Evolutionary conservation across 2,888 invertebrate genomes (phyloP).

Genomic region (Bombyx huttoni): DNA sequence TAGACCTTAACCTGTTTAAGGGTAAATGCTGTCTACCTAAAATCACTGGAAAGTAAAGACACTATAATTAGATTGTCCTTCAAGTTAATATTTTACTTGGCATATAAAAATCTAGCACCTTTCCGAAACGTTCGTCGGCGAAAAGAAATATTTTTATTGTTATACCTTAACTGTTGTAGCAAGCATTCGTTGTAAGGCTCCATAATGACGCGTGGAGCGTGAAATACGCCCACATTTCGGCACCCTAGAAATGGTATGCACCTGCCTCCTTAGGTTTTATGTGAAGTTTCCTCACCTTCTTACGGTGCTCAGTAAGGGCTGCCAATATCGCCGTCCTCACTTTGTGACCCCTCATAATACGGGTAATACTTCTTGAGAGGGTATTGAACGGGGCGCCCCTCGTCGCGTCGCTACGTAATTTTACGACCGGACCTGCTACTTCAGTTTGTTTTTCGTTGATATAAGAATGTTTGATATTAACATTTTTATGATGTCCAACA

Average conservation of each 20-base stretch:
- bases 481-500: slow-evolving; percentile 33
- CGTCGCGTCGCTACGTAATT: slow-evolving; percentile 42
- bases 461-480: slow-evolving; percentile 35
- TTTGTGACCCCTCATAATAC: slow-evolving; percentile 70
- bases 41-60: too few species aligned
- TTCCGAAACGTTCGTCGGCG: neutral
- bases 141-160: slow-evolving; percentile 61
- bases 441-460: slow-evolving; percentile 40
- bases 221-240: slow-evolving; percentile 65
- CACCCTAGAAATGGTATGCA: slow-evolving; percentile 67
- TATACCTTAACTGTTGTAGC: slow-evolving; percentile 53
- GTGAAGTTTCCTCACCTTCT: slow-evolving; percentile 68
- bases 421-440: slow-evolving; percentile 40
- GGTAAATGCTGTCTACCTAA: too few species aligned
- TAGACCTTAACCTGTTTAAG: too few species aligned
- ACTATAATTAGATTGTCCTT: too few species aligned
- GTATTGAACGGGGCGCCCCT: slow-evolving; percentile 47
- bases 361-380: slow-evolving; percentile 67
- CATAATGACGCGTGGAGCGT: slow-evolving; percentile 61
- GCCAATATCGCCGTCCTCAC: slow-evolving; percentile 66
- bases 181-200: slow-evolving; percentile 43
- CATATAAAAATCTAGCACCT: neutral
- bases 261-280: slow-evolving; percentile 71
- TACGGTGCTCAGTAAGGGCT: slow-evolving; percentile 55
- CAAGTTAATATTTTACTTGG: too few species aligned